These are phyloP conservation scores for Sebastes taczanowskii DNA, from an alignment of 2,797 vertebrate genomes.

Conservation along the genomic window DNA sequence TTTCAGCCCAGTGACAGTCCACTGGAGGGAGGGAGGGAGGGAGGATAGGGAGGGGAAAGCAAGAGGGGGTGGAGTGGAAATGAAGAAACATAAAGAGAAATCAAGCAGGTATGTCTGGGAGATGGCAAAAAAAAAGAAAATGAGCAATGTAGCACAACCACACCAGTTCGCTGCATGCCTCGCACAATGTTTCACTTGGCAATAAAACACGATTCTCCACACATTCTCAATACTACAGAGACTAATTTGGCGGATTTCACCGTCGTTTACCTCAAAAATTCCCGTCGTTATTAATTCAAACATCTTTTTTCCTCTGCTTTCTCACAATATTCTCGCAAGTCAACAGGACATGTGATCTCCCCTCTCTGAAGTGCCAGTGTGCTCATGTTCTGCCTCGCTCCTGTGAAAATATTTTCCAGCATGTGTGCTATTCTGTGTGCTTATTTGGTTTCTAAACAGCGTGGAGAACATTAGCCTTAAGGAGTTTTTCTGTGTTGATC, in stretches of 20 bases:
- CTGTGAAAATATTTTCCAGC: constrained; percentile 79
- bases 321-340: constrained; percentile 49
- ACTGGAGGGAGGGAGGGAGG: constrained; percentile 50
- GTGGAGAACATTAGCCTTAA: constrained; percentile 80
- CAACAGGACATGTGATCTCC: constrained; percentile 66
- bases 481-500: constrained; percentile 73
- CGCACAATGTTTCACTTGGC: constrained; percentile 23
- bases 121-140: constrained; percentile 2
- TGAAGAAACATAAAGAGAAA: constrained; percentile 59
- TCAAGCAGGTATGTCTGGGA: constrained; percentile 30
- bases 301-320: constrained; percentile 30
- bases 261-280: constrained; percentile 57
- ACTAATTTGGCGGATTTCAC: constrained; percentile 65
- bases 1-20: constrained; percentile 76
- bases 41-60: constrained; percentile 12
- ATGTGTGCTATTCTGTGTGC: constrained; percentile 75
- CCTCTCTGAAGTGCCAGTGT: constrained; percentile 69
- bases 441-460: constrained; percentile 81
- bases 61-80: constrained; percentile 21
- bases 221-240: constrained; percentile 49
- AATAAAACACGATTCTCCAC: constrained; percentile 28
- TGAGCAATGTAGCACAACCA: constrained; percentile 20
- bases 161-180: constrained; percentile 39
- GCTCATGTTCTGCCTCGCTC: constrained; percentile 60
- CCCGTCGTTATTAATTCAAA: constrained; percentile 52